A percentile compares a stretch with the other conserved stretches of the same genome.
Conservation (phyloP, 2,888 invertebrate species). For the Orthonychiurus folsomi region DNA sequence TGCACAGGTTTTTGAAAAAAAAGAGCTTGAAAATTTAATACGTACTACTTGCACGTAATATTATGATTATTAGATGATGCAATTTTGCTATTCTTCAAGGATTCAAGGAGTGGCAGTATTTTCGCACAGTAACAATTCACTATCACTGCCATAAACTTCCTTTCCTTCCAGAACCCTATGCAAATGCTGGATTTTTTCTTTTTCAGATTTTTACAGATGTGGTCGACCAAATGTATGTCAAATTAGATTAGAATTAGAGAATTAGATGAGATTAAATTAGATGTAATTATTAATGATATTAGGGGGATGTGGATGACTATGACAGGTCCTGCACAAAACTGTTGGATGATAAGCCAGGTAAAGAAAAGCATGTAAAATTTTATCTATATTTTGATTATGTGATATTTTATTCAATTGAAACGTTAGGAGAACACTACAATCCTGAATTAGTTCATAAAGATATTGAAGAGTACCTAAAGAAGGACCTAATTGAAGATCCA, state of each 20-base stretch:
- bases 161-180: neutral
- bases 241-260: too few species aligned
- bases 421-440: conserved; percentile 24
- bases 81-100: conserved; percentile 34
- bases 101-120: conserved; percentile 38
- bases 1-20: too few species aligned
- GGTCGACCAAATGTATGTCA: too few species aligned
- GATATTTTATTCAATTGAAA: too few species aligned
- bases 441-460: conserved; percentile 28
- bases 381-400: too few species aligned
- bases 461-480: conserved; percentile 26
- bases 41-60: too few species aligned
- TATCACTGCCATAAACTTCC: neutral
- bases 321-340: conserved; percentile 35
- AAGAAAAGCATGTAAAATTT: too few species aligned
- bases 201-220: conserved; percentile 38
- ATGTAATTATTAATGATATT: too few species aligned
- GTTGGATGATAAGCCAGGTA: conserved; percentile 11
- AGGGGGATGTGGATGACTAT: conserved; percentile 29
- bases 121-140: conserved; percentile 32
- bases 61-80: too few species aligned
- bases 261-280: too few species aligned
- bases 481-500: conserved; percentile 32
- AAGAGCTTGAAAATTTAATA: too few species aligned
- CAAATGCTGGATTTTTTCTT: too few species aligned